Conservation (phyloP, 1,140 invertebrate species). For the Teleogryllus occipitalis region DNA sequence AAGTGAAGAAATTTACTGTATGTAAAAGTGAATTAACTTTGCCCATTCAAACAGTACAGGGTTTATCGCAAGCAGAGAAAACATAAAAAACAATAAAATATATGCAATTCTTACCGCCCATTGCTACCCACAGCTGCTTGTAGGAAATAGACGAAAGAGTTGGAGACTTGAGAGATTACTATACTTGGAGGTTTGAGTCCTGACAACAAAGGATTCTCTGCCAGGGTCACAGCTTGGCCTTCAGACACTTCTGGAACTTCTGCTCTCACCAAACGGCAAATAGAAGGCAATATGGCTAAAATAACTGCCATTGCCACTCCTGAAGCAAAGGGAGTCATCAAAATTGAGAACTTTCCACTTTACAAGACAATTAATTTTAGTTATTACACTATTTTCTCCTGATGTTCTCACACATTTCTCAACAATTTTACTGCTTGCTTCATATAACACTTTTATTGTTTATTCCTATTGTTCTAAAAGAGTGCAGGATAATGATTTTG, state of each 20-base stretch:
- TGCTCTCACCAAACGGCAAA: constrained; percentile 26
- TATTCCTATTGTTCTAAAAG: no score
- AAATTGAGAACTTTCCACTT: no score
- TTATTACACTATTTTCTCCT: no score
- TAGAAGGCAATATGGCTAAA: constrained; percentile 30
- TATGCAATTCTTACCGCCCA: constrained; percentile 24
- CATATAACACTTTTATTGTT: no score
- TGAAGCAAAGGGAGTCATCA: constrained; percentile 20
- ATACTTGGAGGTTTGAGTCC: neutral
- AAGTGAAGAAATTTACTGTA: neutral
- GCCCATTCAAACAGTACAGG: neutral
- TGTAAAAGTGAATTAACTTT: neutral
- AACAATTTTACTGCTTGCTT: no score
- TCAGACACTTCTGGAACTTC: neutral
- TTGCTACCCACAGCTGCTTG: constrained; percentile 27
- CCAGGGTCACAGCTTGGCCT: neutral
- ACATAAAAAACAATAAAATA: neutral
- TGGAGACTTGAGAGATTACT: neutral
- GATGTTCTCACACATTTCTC: no score
- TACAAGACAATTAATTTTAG: no score
- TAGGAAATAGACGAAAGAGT: constrained; percentile 15
- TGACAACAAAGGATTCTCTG: neutral
- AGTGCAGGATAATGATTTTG: no score
- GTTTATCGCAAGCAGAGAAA: neutral
- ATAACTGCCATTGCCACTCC: constrained; percentile 32